A percentile compares a stretch with the other conserved stretches of the same genome.
Conservation (phyloP, 2,113 vertebrate species). For the Lepidiolamprologus cunningtoni region DNA sequence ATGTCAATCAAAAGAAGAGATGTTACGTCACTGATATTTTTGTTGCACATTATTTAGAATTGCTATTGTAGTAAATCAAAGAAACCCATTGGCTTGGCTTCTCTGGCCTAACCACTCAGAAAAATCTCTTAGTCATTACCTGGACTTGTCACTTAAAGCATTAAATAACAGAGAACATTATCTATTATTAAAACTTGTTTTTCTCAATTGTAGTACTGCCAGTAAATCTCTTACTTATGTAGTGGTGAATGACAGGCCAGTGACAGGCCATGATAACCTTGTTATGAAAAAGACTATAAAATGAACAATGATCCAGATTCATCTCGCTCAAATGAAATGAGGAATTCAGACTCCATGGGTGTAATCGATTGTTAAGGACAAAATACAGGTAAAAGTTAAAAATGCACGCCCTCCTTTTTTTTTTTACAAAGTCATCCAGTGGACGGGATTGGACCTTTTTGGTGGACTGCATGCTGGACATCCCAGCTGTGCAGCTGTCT, state of each 20-base stretch:
- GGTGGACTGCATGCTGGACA: neutral
- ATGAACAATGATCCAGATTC: neutral
- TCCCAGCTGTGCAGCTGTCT: neutral
- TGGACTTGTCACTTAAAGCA: neutral
- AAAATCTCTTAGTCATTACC: neutral
- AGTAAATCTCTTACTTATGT: neutral
- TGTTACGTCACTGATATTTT: neutral
- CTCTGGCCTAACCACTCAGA: neutral
- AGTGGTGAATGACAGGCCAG: neutral
- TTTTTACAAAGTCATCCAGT: neutral
- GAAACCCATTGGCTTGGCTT: neutral
- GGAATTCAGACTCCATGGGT: neutral
- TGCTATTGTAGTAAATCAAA: neutral
- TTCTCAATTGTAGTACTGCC: fast-evolving
- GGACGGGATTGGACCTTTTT: neutral
- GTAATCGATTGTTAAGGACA: neutral
- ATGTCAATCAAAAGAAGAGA: neutral
- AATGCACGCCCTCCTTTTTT: neutral
- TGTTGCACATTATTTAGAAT: neutral
- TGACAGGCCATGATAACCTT: neutral
- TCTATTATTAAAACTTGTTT: neutral
- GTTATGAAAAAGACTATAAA: neutral
- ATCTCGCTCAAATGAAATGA: neutral
- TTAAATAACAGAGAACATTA: neutral
- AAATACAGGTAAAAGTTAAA: neutral